Evolutionary conservation across 2,797 vertebrate species (phyloP), one percentile per base, ranked within the genome.

Genomic region (Nothura maculosa): DNA sequence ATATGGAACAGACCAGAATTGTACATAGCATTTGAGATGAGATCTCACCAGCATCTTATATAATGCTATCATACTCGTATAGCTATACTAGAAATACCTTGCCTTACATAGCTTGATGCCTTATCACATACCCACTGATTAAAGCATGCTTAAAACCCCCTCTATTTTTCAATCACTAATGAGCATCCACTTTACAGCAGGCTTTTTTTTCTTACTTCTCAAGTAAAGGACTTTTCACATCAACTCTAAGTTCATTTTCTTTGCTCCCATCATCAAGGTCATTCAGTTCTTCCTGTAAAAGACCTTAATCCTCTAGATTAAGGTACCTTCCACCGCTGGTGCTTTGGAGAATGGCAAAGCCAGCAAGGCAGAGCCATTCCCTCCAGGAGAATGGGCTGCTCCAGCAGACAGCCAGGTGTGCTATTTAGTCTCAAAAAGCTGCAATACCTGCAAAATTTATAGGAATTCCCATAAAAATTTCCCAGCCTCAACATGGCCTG

Each of bases 141-240:
- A 96, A 95, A 92, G 94, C 92, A 84, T 96, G 95, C 96, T 96
- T 96, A 95, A 96, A 96, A 96, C 95, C 78, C 78, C 96, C 96
- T 83, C 90, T 96, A 96, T 94, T 93, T 95, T 82, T 92, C 94
- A 96, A 85, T 93, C 93, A 92, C 94, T 96, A 95, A 96, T 96
- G 95, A 96, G 96, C 94, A 96, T 52, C 94, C 96, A 96, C 94
- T 96, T 93, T 90, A 95, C 45, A 92, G 92, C 83, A 85, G 80
- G 79, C 14, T 52, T 38, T 43, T 38, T n/a, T 61, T 81, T 82
- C 54, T 91, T 86, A 94, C 94, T 67, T 91, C 85, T 95, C 94
- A 90, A 93, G 92, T 92, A 95, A 94, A 94, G 81, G 88, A 91
- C 93, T 96, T 93, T 75, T 88, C 91, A 87, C 85, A 88, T 81